Evolutionary conservation across 2,888 invertebrate species (phyloP), one percentile per base, ranked within the genome.

Genomic region (Camptogramma bilineatum): DNA sequence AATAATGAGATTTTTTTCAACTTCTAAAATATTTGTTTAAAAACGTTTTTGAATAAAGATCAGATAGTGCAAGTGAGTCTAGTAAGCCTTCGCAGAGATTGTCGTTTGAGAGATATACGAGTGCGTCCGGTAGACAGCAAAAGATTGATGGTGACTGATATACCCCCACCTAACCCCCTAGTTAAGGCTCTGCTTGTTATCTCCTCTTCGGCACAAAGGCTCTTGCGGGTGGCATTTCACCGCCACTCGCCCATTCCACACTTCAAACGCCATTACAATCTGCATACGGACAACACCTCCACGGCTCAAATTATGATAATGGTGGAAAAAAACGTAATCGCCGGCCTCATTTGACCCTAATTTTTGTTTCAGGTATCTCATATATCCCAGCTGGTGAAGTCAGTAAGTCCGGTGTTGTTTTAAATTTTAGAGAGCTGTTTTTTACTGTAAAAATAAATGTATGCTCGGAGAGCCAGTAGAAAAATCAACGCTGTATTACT

Each of bases 361-460:
- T 73, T 84, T 83, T 85, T 86, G 84, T 88, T 87, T 68, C 85
- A 86, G 84, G 88, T 89, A 87, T 77, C 62, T 24, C 69, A 68
- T 62, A 51, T 62, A 63, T 71, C 62, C 62, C 64, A 61, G 61
- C 62, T 58, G 52, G 64, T 60, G 54, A 52, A 70, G 64, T 19
- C 56, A 65, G 73, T 68, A 71, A 73, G 68, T 68, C 70, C 51
- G 57, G 60, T 17, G 21, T 4, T 19, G 42, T 59, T 39, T 34
- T n/a, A 21, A 48, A 48, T 17, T 39, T 44, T 8, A 56, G 24
- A 44, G 39, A 48, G 16, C 13, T 47, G 18, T 19, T 56, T 34
- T 18, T 13, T 50, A 48, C 8, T 48, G 10, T 16, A 4, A n/a
- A 31, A 46, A 46, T 28, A 13, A 42, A 39, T 19, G 13, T 19